Percentiles rank a stretch among this genome's conserved stretches.
Conservation (phyloP, 2,113 vertebrate species). For the Brachionichthys hirsutus region DNA sequence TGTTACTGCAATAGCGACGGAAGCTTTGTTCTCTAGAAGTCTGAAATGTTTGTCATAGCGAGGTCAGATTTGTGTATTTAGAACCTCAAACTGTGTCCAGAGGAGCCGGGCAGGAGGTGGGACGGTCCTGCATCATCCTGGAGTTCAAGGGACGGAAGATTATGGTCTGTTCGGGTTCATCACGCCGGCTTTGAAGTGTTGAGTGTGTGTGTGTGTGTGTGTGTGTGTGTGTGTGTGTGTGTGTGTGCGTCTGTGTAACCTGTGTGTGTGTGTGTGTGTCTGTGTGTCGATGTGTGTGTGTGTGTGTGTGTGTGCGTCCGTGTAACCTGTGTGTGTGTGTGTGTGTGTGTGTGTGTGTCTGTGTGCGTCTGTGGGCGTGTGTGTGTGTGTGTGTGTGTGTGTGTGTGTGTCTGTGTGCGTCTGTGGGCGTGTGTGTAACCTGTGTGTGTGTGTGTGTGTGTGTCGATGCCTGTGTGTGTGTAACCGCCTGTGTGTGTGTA, state of each 20-base stretch:
- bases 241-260: too few relatives aligned
- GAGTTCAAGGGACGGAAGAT: conserved; percentile 98
- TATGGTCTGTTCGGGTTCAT: conserved; percentile 88
- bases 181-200: neutral
- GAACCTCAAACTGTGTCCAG: conserved; percentile 65
- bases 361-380: neutral
- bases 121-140: conserved; percentile 94
- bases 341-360: neutral
- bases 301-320: neutral
- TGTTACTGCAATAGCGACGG: too few relatives aligned
- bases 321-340: too few relatives aligned
- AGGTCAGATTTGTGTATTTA: too few relatives aligned
- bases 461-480: too few relatives aligned
- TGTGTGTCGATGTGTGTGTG: neutral
- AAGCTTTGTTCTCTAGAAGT: too few relatives aligned
- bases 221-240: neutral
- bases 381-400: neutral
- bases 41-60: too few relatives aligned
- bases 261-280: neutral
- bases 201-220: neutral
- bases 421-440: neutral
- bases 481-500: too few relatives aligned
- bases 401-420: neutral
- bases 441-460: neutral
- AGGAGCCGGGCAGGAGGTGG: conserved; percentile 94